Conservation (phyloP, 2,113 vertebrate species). For the Pontoporia blainvillei region DNA sequence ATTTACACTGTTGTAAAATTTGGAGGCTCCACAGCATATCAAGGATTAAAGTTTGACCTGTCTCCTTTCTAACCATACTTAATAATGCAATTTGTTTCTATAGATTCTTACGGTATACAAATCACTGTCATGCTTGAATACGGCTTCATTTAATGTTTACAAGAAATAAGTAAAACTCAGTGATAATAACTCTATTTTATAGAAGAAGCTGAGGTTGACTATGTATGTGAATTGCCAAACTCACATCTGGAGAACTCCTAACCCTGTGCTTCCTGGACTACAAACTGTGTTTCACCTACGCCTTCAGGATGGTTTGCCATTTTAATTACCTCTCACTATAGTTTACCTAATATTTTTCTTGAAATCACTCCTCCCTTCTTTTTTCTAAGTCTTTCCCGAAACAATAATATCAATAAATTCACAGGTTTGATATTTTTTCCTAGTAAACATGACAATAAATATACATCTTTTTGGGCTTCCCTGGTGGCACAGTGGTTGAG, state of each 20-base stretch:
- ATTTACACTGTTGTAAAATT: neutral
- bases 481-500: too few species aligned
- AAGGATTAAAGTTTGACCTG: neutral
- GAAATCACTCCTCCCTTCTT: neutral
- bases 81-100: neutral
- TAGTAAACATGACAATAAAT: neutral
- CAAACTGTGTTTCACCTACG: neutral
- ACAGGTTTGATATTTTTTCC: neutral
- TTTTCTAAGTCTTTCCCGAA: neutral
- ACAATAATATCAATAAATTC: neutral
- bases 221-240: neutral
- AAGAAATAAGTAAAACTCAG: neutral
- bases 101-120: neutral
- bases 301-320: neutral
- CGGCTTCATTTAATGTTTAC: neutral
- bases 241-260: neutral
- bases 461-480: neutral
- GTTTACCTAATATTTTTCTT: neutral
- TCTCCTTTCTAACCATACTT: neutral
- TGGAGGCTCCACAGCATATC: neutral
- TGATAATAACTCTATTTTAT: neutral
- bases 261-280: neutral
- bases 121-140: neutral
- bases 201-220: neutral
- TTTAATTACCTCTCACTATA: neutral